Base-by-base conservation (phyloP, 2,797 vertebrate species). In the Mallotus villosus region DNA sequence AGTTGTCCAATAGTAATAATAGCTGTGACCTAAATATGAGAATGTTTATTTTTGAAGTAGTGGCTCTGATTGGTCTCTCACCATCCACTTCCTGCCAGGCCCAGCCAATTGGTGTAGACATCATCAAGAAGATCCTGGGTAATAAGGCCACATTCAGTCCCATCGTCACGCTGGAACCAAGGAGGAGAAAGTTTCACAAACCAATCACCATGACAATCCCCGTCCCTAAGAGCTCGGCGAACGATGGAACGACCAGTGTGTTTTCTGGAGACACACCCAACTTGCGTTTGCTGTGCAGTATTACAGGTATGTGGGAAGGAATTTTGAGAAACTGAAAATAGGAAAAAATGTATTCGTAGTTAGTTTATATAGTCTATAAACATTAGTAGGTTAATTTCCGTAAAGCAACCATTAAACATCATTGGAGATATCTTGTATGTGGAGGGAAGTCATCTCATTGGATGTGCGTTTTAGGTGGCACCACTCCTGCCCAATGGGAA, bases 191-290 rank as follows among this genome's bases (percentile, higher is more conserved):
- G 87, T 99, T 99, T 89, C 97, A 99, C 75, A 99, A 99, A 81
- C 97, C 97, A 41, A 99, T 99, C 81, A 99, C 97, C 0, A 98
- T 99, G 97, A 99, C 97, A 0, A 97, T 99, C 84, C 97, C 97
- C 0, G 90, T 99, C 71, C 97, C 97, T 73, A 96, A 97, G 88
- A 94, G 90, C 76, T 93, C 94, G 66, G 94, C 90, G 5, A 86
- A 71, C 58, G 95, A 98, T 0, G 93, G 93, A 25, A 85, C 92
- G 55, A 85, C 90, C 74, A 91, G 94, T 0, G 95, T 93, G 55
- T 97, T 94, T 27, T 94, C 94, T 65, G 94, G 95, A 0, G 96
- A 96, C 55, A 95, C 94, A 0, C 95, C 96, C 7, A 98, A 96
- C 17, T 86, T 99, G 77, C 93, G 96, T 80, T 86, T 99, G 76